A percentile compares a stretch with the other conserved stretches of the same genome.
Conservation (phyloP, 2,797 vertebrate species). For the Artibeus jamaicensis region DNA sequence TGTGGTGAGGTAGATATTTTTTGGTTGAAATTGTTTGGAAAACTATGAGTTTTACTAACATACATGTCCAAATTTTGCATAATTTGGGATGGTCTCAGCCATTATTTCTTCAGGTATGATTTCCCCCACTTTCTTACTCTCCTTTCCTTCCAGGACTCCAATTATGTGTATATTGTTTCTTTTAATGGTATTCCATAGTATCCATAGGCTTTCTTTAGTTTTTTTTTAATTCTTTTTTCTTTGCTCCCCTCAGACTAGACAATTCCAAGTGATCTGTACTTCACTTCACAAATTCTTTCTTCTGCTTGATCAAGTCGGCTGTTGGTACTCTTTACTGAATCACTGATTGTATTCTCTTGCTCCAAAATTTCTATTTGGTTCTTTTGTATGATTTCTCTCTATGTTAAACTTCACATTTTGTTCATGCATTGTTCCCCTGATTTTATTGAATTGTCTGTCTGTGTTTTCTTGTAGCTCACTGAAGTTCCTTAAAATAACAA, state of each 20-base stretch:
- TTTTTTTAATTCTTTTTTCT: neutral
- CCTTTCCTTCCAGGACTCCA: neutral
- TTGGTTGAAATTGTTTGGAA: neutral
- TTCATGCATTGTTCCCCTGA: neutral
- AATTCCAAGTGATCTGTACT: neutral
- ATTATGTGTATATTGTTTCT: neutral
- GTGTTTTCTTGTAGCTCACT: neutral
- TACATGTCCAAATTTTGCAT: neutral
- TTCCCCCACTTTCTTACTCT: neutral
- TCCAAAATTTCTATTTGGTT: neutral
- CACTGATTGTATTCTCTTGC: neutral
- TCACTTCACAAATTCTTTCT: neutral
- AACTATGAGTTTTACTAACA: neutral
- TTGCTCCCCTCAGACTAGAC: neutral
- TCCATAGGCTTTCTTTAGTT: neutral
- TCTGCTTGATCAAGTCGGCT: neutral
- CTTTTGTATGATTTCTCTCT: neutral
- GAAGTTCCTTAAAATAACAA: neutral
- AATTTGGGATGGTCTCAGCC: neutral
- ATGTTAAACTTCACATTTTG: neutral
- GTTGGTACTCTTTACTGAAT: neutral
- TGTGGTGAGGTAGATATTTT: neutral
- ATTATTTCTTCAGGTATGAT: neutral
- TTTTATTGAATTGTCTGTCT: neutral
- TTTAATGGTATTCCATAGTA: neutral